A percentile compares a stretch with the other conserved stretches of the same genome.
These are phyloP conservation scores for Ailuropoda melanoleuca DNA, from an alignment of 2,113 vertebrate genomes.

Conservation along the genomic window DNA sequence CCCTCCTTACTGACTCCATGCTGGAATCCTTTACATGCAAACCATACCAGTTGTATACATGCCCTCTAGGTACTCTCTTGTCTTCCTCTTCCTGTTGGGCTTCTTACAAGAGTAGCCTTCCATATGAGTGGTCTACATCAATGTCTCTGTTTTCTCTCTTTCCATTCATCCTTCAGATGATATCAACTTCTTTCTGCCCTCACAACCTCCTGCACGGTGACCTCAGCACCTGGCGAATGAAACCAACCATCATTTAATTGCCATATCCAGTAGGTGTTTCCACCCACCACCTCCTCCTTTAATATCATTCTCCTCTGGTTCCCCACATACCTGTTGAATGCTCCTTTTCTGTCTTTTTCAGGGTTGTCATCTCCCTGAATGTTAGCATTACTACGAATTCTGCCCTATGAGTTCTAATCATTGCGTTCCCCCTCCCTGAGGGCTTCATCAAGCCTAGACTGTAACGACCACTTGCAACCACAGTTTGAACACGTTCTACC, in stretches of 20 bases:
- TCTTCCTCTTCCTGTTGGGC: neutral
- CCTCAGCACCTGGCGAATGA: fast-evolving
- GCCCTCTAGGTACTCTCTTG: neutral
- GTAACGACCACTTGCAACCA: neutral
- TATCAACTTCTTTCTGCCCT: neutral
- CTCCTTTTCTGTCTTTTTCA: neutral
- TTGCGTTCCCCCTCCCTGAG: neutral
- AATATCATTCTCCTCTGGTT: neutral
- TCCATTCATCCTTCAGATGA: neutral
- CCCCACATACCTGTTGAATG: neutral
- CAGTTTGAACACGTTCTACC: no score
- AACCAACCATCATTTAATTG: neutral
- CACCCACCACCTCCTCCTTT: neutral
- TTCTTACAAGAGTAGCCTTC: neutral
- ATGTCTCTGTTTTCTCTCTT: neutral
- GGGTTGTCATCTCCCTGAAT: neutral
- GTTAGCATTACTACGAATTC: neutral
- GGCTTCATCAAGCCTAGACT: neutral
- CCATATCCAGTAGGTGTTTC: neutral
- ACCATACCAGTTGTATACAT: neutral
- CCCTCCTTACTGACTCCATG: neutral
- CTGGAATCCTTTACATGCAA: neutral
- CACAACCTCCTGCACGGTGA: no score
- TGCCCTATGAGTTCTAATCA: neutral
- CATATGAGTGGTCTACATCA: neutral